phyloP scores from a whole-genome alignment of 2,797 vertebrate species.

The Poecilia picta region DNA sequence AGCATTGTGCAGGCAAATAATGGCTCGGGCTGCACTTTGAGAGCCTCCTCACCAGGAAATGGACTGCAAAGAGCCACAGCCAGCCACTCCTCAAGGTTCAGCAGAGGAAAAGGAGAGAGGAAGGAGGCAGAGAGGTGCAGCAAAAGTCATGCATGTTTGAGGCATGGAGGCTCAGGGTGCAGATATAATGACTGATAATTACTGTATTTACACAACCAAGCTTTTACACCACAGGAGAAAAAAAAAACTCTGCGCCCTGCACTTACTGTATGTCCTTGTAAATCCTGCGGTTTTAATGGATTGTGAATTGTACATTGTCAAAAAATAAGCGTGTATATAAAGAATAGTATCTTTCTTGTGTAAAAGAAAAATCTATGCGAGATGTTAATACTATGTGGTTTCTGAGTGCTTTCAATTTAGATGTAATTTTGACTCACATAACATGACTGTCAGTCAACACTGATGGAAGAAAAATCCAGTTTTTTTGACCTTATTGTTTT shows the following conservation, averaged over 20 bases:
- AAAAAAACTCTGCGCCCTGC: not conserved
- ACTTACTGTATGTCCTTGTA: not conserved
- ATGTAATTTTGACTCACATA: not conserved
- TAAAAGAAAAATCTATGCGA: not conserved
- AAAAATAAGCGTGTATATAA: not conserved
- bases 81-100: conserved; percentile 52
- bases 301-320: not conserved
- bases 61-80: conserved; percentile 65
- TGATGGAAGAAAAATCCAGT: not conserved
- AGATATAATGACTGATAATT: conserved; percentile 42
- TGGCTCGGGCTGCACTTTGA: conserved; percentile 69
- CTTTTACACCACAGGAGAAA: not conserved
- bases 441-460: not conserved
- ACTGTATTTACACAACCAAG: conserved; percentile 17
- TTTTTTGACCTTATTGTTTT: not conserved
- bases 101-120: conserved; percentile 32
- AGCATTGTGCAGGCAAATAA: conserved; percentile 79
- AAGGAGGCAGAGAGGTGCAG: conserved; percentile 18
- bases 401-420: too few relatives aligned
- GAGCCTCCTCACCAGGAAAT: conserved; percentile 78
- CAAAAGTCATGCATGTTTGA: conserved; percentile 27
- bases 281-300: not conserved
- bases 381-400: not conserved
- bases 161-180: conserved; percentile 14
- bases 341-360: not conserved